Evolutionary conservation across 2,797 vertebrate genomes (phyloP), one percentile per base, ranked within the genome.

Genomic region (Phalloptychus januarius): DNA sequence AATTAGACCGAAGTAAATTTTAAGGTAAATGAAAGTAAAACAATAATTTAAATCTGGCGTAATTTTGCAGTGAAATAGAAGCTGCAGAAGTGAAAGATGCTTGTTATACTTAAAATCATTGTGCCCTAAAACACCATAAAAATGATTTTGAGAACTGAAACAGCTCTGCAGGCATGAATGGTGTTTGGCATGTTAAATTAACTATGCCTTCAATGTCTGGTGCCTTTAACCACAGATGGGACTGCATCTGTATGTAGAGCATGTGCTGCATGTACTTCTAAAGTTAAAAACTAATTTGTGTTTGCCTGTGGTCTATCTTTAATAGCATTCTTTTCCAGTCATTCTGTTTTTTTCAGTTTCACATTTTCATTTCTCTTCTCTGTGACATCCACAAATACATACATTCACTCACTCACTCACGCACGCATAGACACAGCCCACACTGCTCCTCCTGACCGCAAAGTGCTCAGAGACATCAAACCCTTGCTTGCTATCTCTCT

Each of bases 131-230:
- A 44, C 6, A 12, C 38, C 40, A 40, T 54, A 70, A 44, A 50
- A 1, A 1, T 58, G 31, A 72, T 5, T 0, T n/a, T 38, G 7
- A 20, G 4, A 40, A 38, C 69, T 72, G 81, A 73, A 8, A 33
- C 7, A 13, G 65, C 71, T 80, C 63, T 72, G 88, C 84, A 87
- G 72, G 86, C 88, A 50, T 92, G 87, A 91, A 90, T 93, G 87
- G 92, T 87, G 76, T 48, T 76, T 36, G 74, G 74, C 75, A 54
- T 79, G 42, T 86, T 90, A 72, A 71, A 91, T 86, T 48, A 80
- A 88, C 85, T 73, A 74, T 81, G 67, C 65, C 84, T 67, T 67
- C 36, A 67, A 65, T 36, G 31, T 33, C 13, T 65, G 18, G 61
- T 65, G 3, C 18, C 33, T 86, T 85, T 54, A 38, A 28, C 65